Evolutionary conservation across 2,888 invertebrate genomes (phyloP), one percentile per base, ranked within the genome.

Genomic region (Brachylomia viminalis): DNA sequence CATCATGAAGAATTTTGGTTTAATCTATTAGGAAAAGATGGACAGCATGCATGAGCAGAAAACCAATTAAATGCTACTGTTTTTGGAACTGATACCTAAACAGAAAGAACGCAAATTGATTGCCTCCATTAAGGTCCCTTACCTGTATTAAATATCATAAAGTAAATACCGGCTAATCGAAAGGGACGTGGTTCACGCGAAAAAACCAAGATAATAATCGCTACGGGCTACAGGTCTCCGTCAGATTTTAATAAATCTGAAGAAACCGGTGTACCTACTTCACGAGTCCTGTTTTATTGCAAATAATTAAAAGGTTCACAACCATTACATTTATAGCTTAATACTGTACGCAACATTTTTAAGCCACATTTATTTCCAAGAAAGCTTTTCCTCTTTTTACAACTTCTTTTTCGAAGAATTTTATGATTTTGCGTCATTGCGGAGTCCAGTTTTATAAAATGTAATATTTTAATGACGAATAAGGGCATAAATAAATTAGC

Each of bases 281-380:
- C 52, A 30, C 61, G 30, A 62, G 15, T 27, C 33, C 49, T 58
- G 47, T 69, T 85, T 80, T 82, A 79, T 71, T 76, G 69, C 70
- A 62, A 67, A 80, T 84, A 69, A 79, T 80, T 82, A 71, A 72
- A 66, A 65, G 30, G 23, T 27, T 62, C n/a, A 54, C 45, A 47
- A 47, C 58, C 62, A 42, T 38, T 70, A 73, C 74, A 64, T 87
- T 82, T 86, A 84, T 79, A 23, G 52, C 72, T 82, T 77, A 77
- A 82, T 86, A 70, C 33, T n/a, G 20, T 23, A 23, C 59, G 59
- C 61, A 75, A 76, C 4, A 54, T 59, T 69, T 82, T 45, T 38
- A 67, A 67, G 23, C 30, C 11, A 52, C 17, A 54, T 75, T 69
- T 69, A 56, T 75, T 75, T 68, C 47, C 54, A 59, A 54, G 30